Evolutionary conservation across 2,888 invertebrate species (phyloP), one percentile per base, ranked within the genome.

Genomic region (Arenicola marina): DNA sequence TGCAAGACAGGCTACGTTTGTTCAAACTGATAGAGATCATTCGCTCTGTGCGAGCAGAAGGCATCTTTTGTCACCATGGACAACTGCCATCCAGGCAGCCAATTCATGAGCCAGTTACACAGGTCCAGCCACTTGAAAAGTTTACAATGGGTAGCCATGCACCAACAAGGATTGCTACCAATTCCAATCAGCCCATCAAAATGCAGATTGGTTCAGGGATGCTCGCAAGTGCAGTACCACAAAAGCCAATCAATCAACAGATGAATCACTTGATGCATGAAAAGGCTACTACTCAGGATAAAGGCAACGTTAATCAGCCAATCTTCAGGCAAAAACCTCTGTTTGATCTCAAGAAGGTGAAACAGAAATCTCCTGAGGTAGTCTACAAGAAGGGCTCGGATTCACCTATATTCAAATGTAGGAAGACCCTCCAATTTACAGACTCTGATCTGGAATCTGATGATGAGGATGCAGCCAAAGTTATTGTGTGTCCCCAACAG

Each of bases 21-120:
- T 73, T 75, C 53, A 77, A 78, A 54, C 71, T 82, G 18, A 76
- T 82, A 21, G 75, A 75, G 62, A 78, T 80, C 28, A 75, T 82
- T 15, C 78, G 78, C 65, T 75, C 77, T 29, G 78, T 80, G 0
- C 75, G 78, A 66, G 71, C 69, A 51, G 67, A 67, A 2, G 68
- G 67, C 3, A 38, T 56, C 2, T 38, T 44, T 21, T 68, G 69
- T 51, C 15, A 48, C 18, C 48, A 48, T 24, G 24, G 26, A 7
- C 7, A 48, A 24, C 48, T n/a, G 48, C 15, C 15, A 7, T 21
- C n/a, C 15, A n/a, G 7, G n/a, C n/a, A 21, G 26, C 18, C 18
- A 7, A 24, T 48, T 7, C 15, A 11, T n/a, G n/a, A n/a, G n/a
- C n/a, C n/a, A n/a, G n/a, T n/a, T n/a, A n/a, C n/a, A n/a, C n/a